These are phyloP conservation scores for Yoshiicerus persimilis DNA, from an alignment of 1,140 invertebrate genomes.

Conservation along the genomic window DNA sequence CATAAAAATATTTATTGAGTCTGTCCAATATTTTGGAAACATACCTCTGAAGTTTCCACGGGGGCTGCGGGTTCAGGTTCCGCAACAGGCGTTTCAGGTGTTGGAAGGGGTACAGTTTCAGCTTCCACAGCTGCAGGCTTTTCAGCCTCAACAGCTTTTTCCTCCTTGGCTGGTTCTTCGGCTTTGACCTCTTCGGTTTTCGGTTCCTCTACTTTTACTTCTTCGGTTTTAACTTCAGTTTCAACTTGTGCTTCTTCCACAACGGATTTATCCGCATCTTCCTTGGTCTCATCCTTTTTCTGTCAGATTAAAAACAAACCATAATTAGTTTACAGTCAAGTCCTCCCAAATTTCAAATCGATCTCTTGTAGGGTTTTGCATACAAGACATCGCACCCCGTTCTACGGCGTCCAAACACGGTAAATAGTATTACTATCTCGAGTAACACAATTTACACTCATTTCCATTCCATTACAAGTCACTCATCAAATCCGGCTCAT, in stretches of 20 bases:
- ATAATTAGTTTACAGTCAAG: background rate
- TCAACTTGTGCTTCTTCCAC: background rate
- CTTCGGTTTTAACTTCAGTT: background rate
- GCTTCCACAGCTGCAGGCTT: background rate
- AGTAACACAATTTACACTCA: background rate
- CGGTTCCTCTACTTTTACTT: background rate
- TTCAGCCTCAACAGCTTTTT: background rate
- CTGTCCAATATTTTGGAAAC: background rate
- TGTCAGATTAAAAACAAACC: background rate
- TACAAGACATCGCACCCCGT: background rate
- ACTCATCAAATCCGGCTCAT: conserved; percentile 14
- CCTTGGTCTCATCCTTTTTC: conserved; percentile 37
- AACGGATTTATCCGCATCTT: conserved; percentile 19
- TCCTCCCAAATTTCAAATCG: background rate
- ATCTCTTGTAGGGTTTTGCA: background rate
- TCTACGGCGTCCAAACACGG: background rate
- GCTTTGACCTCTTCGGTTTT: conserved; percentile 30
- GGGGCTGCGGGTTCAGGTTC: background rate
- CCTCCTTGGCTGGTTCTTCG: background rate
- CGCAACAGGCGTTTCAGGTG: background rate
- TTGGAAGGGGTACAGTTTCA: background rate
- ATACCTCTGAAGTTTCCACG: background rate
- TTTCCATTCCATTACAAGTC: conserved; percentile 16
- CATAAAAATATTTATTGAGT: no score
- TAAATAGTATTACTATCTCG: background rate